phyloP scores from a whole-genome alignment of 2,888 invertebrate genomes.

The Pseudococcus jackbeardsleyi region DNA sequence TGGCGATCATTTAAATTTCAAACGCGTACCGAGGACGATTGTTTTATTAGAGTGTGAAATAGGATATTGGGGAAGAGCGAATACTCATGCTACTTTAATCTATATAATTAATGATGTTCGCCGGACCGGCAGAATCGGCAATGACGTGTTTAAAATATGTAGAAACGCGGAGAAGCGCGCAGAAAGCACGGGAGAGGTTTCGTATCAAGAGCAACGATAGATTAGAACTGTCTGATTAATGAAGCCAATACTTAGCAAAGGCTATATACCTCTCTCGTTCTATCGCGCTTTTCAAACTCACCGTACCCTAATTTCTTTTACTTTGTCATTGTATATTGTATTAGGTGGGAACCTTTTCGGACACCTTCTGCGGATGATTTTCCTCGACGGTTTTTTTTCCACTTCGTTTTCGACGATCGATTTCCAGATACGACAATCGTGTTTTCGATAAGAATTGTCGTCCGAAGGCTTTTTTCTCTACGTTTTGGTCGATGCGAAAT shows the following conservation, averaged over 20 bases:
- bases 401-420: neutral
- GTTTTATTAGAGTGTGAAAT: constrained; percentile 55
- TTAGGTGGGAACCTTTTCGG: constrained; percentile 44
- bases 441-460: constrained; percentile 29
- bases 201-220: constrained; percentile 60
- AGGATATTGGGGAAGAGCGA: constrained; percentile 43
- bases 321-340: constrained; percentile 54
- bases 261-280: neutral
- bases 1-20: constrained; percentile 46
- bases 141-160: constrained; percentile 55
- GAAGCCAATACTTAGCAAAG: constrained; percentile 61
- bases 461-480: neutral
- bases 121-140: constrained; percentile 43
- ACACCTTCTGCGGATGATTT: constrained; percentile 49
- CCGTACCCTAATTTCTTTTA: constrained; percentile 49
- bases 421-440: neutral
- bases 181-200: neutral
- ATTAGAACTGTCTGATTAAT: constrained; percentile 63
- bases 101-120: constrained; percentile 60
- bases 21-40: constrained; percentile 50
- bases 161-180: neutral
- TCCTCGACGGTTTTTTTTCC: neutral
- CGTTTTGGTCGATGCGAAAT: neutral
- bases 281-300: neutral
- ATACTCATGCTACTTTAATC: constrained; percentile 51